phyloP scores from a whole-genome alignment of 2,797 vertebrate species.

The Ataeniobius toweri region DNA sequence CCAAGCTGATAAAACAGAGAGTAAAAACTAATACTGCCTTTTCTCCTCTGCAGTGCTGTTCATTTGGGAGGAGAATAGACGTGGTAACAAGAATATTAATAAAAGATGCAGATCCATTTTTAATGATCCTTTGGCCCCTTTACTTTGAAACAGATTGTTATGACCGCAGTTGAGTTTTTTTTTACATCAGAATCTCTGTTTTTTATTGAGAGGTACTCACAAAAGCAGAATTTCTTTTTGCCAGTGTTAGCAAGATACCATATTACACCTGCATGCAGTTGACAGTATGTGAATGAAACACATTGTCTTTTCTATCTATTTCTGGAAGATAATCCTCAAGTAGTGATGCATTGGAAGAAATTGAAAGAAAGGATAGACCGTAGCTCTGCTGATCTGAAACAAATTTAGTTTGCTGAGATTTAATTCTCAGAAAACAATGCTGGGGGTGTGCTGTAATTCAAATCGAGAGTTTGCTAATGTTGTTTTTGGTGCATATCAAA shows the following conservation, averaged over 20 bases:
- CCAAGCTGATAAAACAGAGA: constrained; percentile 29
- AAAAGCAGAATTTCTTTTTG: constrained; percentile 36
- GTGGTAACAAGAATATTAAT: constrained; percentile 73
- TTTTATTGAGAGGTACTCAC: constrained; percentile 20
- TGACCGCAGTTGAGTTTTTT: constrained; percentile 33
- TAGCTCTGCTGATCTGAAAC: constrained; percentile 21
- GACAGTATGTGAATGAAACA: constrained; percentile 34
- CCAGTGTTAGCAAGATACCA: constrained; percentile 34
- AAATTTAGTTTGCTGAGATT: constrained; percentile 17
- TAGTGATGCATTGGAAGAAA: constrained; percentile 5
- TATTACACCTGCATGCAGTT: constrained; percentile 41
- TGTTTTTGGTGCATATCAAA: neutral
- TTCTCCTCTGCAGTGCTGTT: constrained; percentile 40
- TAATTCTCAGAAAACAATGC: neutral
- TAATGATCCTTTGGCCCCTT: constrained; percentile 72
- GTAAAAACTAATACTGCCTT: constrained; percentile 34
- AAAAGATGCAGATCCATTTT: constrained; percentile 75
- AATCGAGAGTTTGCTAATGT: neutral
- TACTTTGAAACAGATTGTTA: constrained; percentile 58
- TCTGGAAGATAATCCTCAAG: constrained; percentile 48
- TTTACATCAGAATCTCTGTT: constrained; percentile 21
- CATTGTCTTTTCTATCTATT: constrained; percentile 37
- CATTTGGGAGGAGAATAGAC: constrained; percentile 50
- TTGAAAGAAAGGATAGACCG: constrained; percentile 9
- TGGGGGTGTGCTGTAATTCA: neutral